Evolutionary conservation across 1,140 invertebrate species (phyloP), one percentile per base, ranked within the genome.

Genomic region (Cyphomyrmex costatus): DNA sequence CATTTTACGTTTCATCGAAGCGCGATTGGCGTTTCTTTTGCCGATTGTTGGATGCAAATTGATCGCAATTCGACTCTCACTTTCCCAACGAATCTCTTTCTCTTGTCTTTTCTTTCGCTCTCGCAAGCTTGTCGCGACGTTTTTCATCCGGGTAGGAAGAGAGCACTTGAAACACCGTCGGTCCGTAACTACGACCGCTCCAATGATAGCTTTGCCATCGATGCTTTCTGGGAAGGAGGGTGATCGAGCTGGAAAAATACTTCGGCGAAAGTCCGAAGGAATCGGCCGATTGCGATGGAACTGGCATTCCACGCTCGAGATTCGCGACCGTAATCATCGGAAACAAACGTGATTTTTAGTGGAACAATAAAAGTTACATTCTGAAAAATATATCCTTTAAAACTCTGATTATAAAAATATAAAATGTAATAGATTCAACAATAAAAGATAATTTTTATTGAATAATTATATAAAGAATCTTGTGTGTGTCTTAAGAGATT

Each of bases 1-100:
- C 63, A 76, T 89, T 89, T 79, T 68, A 88, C 70, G 86, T 73
- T 86, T 88, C 77, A 77, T 88, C 66, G 70, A 79, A 86, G 21
- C 49, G 82, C 74, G 79, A 86, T 86, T 60, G 86, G 33, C 30
- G 33, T 79, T 85, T 66, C 60, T 56, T 78, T 61, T 46, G 4
- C 7, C 51, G 56, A 63, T 79, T 74, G 71, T 27, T 85, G 88
- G 66, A 89, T 82, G 83, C 76, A 89, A 88, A 88, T 89, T 85
- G 87, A 79, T 88, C 58, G 33, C 36, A 71, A 60, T 16, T 27
- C 53, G 51, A 73, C n/a, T 79, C 21, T 61, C 14, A 33, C n/a
- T 65, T 82, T 66, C 16, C 21, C 63, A 16, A 30, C 36, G 36
- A 49, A 68, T 68, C 65, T 78, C 42, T 30, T 63, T 16, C n/a